These are phyloP conservation scores for Podarcis siculus DNA, from an alignment of 2,797 vertebrate species.

Conservation along the genomic window DNA sequence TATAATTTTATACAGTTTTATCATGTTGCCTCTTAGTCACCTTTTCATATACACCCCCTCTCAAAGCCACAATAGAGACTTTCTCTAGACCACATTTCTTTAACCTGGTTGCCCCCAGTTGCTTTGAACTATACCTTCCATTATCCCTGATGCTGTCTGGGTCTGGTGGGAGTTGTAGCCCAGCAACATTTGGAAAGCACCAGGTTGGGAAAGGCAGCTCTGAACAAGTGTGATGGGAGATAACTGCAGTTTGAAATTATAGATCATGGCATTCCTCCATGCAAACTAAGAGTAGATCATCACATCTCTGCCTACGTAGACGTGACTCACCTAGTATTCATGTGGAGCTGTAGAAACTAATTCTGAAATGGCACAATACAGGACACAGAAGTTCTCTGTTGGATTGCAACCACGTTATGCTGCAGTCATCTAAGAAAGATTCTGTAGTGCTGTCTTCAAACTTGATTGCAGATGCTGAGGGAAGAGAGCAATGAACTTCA, in stretches of 20 bases:
- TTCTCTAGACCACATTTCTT: background rate
- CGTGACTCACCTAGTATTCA: background rate
- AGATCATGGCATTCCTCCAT: background rate
- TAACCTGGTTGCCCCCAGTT: too few species aligned
- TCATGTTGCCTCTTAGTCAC: too few species aligned
- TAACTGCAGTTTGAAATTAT: background rate
- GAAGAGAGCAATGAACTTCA: background rate
- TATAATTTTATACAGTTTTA: too few species aligned
- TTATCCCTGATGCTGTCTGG: too few species aligned
- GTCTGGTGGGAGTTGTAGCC: too few species aligned
- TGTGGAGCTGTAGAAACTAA: background rate
- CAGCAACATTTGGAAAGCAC: too few species aligned
- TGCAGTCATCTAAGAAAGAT: background rate
- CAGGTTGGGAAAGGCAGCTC: too few species aligned
- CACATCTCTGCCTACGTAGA: background rate
- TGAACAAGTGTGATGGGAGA: background rate
- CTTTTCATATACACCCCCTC: too few species aligned
- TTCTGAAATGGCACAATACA: background rate
- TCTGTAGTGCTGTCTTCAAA: background rate
- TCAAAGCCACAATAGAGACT: background rate
- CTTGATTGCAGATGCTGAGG: background rate
- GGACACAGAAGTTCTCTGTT: background rate
- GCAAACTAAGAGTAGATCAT: background rate
- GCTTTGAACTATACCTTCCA: too few species aligned
- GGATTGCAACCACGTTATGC: constrained; percentile 21